Conservation (phyloP, 1,140 invertebrate species). For the Temnothorax longispinosus region DNA sequence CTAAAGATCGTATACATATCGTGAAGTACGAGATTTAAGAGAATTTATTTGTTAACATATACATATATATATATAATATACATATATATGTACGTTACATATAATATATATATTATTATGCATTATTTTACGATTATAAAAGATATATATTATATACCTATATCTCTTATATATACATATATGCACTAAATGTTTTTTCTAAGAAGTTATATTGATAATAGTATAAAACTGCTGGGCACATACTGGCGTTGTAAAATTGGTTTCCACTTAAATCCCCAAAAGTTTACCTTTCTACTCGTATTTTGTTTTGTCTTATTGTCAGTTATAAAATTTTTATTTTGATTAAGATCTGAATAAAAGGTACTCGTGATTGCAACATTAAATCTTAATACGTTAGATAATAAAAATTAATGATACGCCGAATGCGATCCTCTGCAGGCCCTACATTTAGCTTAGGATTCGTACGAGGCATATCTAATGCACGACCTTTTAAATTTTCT, state of each 20-base stretch:
- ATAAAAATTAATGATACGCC: conserved; percentile 72
- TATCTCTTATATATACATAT: conserved; percentile 78
- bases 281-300: background rate
- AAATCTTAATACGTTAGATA: background rate
- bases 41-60: conserved; percentile 80
- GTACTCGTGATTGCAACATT: background rate
- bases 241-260: background rate
- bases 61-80: conserved; percentile 71
- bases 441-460: conserved; percentile 81
- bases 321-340: background rate
- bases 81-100: conserved; percentile 77
- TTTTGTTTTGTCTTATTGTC: background rate
- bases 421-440: conserved; percentile 79
- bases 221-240: conserved; percentile 22
- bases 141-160: conserved; percentile 78
- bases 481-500: background rate
- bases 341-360: background rate
- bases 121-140: conserved; percentile 74
- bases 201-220: conserved; percentile 63
- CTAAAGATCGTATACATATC: conserved; percentile 81
- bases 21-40: conserved; percentile 77
- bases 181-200: conserved; percentile 77
- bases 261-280: background rate
- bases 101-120: conserved; percentile 75
- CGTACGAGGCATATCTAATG: conserved; percentile 78